These are phyloP conservation scores for Cyprinella venusta DNA, from an alignment of 2,797 vertebrate species.

Conservation along the genomic window DNA sequence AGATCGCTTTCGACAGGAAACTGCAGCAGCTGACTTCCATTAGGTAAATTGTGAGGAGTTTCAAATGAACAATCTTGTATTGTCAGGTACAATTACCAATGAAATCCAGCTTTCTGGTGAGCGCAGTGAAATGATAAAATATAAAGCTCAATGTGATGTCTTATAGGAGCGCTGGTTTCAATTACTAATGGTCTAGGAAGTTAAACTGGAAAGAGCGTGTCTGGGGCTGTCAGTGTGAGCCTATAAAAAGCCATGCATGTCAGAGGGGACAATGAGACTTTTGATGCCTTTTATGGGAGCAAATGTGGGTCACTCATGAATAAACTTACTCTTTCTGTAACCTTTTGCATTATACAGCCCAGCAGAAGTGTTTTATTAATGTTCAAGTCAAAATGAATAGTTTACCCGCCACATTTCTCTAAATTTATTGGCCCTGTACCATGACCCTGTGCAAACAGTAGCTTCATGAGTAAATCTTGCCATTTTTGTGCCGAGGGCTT, in stretches of 20 bases:
- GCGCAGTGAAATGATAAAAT: slow-evolving; percentile 52
- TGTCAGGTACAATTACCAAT: slow-evolving; percentile 65
- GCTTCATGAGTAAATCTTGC: slow-evolving; percentile 29
- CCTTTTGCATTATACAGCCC: slow-evolving; percentile 40
- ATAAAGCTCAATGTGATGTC: slow-evolving; percentile 37
- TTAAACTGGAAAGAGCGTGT: slow-evolving; percentile 50
- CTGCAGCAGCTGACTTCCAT: slow-evolving; percentile 70
- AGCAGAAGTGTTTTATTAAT: slow-evolving; percentile 38
- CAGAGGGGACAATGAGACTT: slow-evolving; percentile 59
- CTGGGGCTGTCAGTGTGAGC: slow-evolving; percentile 40
- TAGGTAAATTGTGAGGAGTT: slow-evolving; percentile 62
- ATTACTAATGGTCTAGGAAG: slow-evolving; percentile 59
- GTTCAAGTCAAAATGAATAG: slow-evolving; percentile 41
- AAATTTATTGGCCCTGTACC: slow-evolving; percentile 39
- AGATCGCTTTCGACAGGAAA: slow-evolving; percentile 67
- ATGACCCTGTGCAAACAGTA: slow-evolving; percentile 44
- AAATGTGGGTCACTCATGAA: slow-evolving; percentile 51
- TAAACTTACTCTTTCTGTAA: slow-evolving; percentile 44
- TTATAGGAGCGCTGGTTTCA: slow-evolving; percentile 38
- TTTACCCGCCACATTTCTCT: slow-evolving; percentile 17
- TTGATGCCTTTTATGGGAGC: slow-evolving; percentile 53
- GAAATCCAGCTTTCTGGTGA: slow-evolving; percentile 49
- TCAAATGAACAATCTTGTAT: slow-evolving; percentile 57
- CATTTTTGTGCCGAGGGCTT: not conserved
- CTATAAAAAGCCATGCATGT: slow-evolving; percentile 56